Percentiles rank a stretch among this genome's conserved stretches.
Conservation (phyloP, 2,797 vertebrate genomes). For the Pipistrellus nathusii region DNA sequence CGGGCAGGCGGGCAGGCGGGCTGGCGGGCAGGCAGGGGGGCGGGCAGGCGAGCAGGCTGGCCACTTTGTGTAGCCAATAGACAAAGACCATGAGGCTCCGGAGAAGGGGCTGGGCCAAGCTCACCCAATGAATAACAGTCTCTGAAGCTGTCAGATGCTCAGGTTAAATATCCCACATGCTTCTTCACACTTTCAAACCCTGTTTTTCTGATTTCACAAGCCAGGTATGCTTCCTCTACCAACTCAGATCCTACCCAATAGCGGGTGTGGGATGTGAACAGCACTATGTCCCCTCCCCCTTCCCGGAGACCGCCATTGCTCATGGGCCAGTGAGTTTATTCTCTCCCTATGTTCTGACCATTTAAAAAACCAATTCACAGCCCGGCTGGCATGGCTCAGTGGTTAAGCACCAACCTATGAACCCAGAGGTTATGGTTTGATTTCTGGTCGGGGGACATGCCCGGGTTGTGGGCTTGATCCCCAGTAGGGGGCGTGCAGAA, state of each 20-base stretch:
- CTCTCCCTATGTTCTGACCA: neutral
- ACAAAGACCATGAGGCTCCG: neutral
- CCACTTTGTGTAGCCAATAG: neutral
- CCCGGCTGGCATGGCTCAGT: neutral
- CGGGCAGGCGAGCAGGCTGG: neutral
- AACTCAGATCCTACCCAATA: neutral
- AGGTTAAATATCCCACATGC: neutral
- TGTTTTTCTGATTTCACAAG: neutral
- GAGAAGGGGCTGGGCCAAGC: neutral
- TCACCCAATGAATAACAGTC: neutral
- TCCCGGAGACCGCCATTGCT: neutral
- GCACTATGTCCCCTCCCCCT: rapidly evolving
- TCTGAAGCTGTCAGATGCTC: neutral
- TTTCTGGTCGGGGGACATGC: neutral
- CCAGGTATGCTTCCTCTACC: neutral
- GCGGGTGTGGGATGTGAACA: neutral
- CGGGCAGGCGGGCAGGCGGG: neutral
- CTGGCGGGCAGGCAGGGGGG: no score
- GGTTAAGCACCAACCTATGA: neutral
- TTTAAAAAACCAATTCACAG: neutral
- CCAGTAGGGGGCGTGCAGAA: neutral
- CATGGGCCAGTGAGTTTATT: neutral
- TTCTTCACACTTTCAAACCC: neutral
- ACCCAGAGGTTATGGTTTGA: neutral
- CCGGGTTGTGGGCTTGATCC: neutral